Evolutionary conservation across 2,113 vertebrate genomes (phyloP), one percentile per base, ranked within the genome.

Genomic region (Bostrychus sinensis): DNA sequence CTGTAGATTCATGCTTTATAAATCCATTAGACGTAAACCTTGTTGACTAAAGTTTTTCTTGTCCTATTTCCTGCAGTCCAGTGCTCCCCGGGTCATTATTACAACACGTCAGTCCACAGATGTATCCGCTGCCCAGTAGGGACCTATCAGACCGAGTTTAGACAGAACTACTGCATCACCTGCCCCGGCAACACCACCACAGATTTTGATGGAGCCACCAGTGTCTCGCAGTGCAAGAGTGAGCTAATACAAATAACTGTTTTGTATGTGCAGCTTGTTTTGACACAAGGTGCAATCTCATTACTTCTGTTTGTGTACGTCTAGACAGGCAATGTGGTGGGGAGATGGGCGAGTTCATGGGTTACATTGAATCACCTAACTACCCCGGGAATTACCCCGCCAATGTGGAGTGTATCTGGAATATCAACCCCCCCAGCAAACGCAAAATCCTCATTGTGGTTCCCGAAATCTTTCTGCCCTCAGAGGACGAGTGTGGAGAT

Each of bases 391-490:
- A 98, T 82, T 99, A 99, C 79, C 97, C 97, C 0, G 96, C 96
- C 19, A 95, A 96, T 1, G 80, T 98, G 42, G 96, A 99, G 77
- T 99, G 97, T n/a, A 83, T 95, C 26, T 99, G 97, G 97, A 98
- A 96, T 89, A 98, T 99, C 93, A 98, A 95, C 90, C 97, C 97
- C 0, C 97, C 97, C 0, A 94, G 94, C 82, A 98, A 98, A 84
- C 95, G 97, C 89, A 99, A 97, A 91, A 98, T 99, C 86, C 94
- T 99, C 50, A 95, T 99, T 1, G 97, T 99, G 70, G 96, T 99
- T 60, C 97, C 97, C 0, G 97, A 99, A 91, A 99, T 99, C 85
- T 99, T 99, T 89, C 92, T 99, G 78, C 97, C 96, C 0, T 97
- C 96, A 0, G 97, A 99, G 90, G 97, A 99, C 0, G 97, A 98